Base-by-base conservation (phyloP, 2,113 vertebrate genomes). In the Trinectes maculatus region DNA sequence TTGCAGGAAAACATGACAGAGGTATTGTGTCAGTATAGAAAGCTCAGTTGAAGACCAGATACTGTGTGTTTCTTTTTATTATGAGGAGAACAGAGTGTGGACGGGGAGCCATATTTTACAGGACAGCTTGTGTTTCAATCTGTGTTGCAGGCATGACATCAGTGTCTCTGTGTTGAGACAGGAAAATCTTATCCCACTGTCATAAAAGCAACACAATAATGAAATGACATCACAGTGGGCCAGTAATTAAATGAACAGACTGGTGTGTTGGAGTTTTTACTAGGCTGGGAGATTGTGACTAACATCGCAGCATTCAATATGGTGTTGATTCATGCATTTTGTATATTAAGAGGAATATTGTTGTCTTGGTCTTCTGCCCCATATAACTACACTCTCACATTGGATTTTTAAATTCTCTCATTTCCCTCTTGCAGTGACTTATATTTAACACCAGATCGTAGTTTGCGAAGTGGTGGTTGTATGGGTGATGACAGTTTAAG, bases 151-250 rank as follows among this genome's bases (percentile, higher is more conserved):
- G 68, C 68, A 86, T 90, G 88, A 89, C 83, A 85, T 91, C 88
- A 89, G 76, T 69, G 78, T 83, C 81, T 87, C 81, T 77, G 69
- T 81, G 73, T 83, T 75, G 83, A 85, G 82, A 86, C 78, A 87
- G 85, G 88, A 83, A 90, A 85, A 82, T 85, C 57, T 86, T 84
- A 86, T 71, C 79, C 80, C 74, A 62, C 65, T 59, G 58, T 84
- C 82, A 82, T 86, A 84, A 91, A 86, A 82, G 63, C 85, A 89
- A 87, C 75, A 89, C 80, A 82, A 85, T 85, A 85, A 85, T 89
- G 85, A 90, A 90, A 85, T 89, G 75, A 82, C 75, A 87, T 89
- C 71, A 87, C 74, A 84, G 77, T n/a, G 59, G 46, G 72, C 57
- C 67, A 53, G 74, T 89, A 77, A 91, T 87, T 89, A 88, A 83